Percentiles rank a stretch among this genome's conserved stretches.
Conservation (phyloP, 2,888 invertebrate species). For the Sesia bembeciformis region DNA sequence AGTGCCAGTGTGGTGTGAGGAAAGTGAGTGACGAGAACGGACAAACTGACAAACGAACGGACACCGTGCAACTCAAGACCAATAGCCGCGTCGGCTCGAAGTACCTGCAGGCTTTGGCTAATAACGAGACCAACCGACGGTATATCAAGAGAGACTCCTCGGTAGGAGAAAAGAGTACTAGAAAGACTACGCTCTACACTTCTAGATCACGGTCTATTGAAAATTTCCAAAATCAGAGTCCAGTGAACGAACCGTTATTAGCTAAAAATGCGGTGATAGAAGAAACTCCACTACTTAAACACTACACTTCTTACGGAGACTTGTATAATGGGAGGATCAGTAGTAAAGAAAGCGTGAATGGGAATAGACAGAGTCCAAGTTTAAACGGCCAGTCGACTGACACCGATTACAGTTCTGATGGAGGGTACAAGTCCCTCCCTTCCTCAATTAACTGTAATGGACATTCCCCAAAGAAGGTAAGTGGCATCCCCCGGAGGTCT, state of each 20-base stretch:
- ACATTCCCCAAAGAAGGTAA: constrained; percentile 54
- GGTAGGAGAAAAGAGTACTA: constrained; percentile 45
- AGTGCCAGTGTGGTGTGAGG: constrained; percentile 61
- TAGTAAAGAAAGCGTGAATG: constrained; percentile 59
- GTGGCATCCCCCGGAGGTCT: constrained; percentile 65
- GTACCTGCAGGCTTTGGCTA: constrained; percentile 62
- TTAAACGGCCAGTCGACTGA: constrained; percentile 63
- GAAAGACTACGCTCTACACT: constrained; percentile 39
- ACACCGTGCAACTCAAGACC: constrained; percentile 49
- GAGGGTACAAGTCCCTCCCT: constrained; percentile 69
- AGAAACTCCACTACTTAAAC: constrained; percentile 48
- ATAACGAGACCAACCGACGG: constrained; percentile 34
- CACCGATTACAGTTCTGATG: constrained; percentile 68
- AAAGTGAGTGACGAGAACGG: constrained; percentile 41
- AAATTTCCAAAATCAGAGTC: constrained; percentile 54
- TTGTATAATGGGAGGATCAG: constrained; percentile 58
- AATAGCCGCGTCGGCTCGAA: constrained; percentile 64
- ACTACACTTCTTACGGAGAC: constrained; percentile 65
- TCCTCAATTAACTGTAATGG: constrained; percentile 61
- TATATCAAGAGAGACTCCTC: constrained; percentile 58
- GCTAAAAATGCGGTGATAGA: constrained; percentile 42
- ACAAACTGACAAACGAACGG: constrained; percentile 34
- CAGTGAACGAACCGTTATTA: constrained; percentile 32
- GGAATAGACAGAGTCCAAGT: constrained; percentile 56
- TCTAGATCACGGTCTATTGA: constrained; percentile 66